These are phyloP conservation scores for Barypeithes pellucidus DNA, from an alignment of 2,888 invertebrate species.

Conservation along the genomic window DNA sequence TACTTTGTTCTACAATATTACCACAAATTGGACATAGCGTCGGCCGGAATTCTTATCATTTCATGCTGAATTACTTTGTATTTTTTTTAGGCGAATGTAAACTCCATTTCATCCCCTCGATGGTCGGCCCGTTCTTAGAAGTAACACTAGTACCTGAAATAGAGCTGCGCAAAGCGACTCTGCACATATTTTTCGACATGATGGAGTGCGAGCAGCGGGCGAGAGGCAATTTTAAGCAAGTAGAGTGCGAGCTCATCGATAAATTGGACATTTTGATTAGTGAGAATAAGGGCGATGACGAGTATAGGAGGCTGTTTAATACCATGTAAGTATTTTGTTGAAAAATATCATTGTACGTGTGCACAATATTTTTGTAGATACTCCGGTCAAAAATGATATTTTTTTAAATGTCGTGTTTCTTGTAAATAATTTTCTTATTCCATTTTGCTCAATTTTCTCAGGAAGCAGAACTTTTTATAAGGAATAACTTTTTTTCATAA, in stretches of 20 bases:
- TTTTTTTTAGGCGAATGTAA: slow-evolving; percentile 81
- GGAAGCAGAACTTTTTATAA: too few species aligned
- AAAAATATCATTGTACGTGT: too few species aligned
- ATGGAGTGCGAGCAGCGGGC: slow-evolving; percentile 93
- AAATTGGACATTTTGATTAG: slow-evolving; percentile 94
- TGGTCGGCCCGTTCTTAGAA: slow-evolving; percentile 95
- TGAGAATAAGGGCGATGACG: slow-evolving; percentile 94
- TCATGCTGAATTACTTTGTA: too few species aligned
- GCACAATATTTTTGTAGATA: too few species aligned
- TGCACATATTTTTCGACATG: slow-evolving; percentile 95
- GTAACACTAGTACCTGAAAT: slow-evolving; percentile 92
- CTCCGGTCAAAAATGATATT: too few species aligned
- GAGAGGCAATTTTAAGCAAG: slow-evolving; percentile 90
- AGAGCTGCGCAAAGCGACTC: slow-evolving; percentile 88
- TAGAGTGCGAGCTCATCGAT: slow-evolving; percentile 95
- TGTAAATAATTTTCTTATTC: too few species aligned
- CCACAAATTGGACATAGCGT: too few species aligned
- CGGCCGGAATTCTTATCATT: too few species aligned
- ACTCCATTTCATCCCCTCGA: slow-evolving; percentile 90
- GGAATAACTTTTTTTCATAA: too few species aligned
- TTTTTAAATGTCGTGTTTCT: too few species aligned
- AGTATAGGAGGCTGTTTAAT: slow-evolving; percentile 93
- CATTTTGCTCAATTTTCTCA: too few species aligned
- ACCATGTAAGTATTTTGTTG: slow-evolving; percentile 87
- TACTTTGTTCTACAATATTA: too few species aligned